phyloP scores from a whole-genome alignment of 2,113 vertebrate species.

The Odontesthes bonariensis region DNA sequence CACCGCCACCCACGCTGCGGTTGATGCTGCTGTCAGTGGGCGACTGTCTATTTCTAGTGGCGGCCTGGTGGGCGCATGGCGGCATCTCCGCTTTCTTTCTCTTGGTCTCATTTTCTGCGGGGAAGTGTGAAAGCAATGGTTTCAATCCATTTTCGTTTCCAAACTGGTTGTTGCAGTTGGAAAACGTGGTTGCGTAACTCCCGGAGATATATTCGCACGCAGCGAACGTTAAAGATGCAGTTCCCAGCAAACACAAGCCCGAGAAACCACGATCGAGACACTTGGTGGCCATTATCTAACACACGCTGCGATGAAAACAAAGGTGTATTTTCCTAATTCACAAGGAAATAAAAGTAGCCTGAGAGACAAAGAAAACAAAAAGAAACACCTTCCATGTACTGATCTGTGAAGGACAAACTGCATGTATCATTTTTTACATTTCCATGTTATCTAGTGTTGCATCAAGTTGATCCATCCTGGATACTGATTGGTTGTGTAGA shows the following conservation, averaged over 20 bases:
- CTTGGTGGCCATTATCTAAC: background rate
- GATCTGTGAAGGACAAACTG: too few species aligned
- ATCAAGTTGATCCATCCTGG: conserved; percentile 2
- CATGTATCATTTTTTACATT: background rate
- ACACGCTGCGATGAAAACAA: too few species aligned
- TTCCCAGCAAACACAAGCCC: background rate
- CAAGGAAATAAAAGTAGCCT: background rate
- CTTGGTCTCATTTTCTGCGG: conserved; percentile 38
- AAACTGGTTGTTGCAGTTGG: background rate
- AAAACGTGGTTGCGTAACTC: conserved; percentile 22
- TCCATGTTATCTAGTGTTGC: background rate
- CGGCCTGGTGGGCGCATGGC: conserved; percentile 65
- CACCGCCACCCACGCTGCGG: conserved; percentile 70
- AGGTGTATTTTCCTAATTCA: too few species aligned
- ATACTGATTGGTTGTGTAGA: background rate
- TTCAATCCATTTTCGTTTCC: conserved; percentile 1
- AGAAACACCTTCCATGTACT: background rate
- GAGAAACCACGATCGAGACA: background rate
- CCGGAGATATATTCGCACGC: background rate
- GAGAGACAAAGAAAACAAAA: background rate
- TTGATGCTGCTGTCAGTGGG: conserved; percentile 74
- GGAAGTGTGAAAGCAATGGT: conserved; percentile 45
- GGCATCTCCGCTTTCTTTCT: conserved; percentile 42
- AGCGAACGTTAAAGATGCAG: conserved; percentile 20
- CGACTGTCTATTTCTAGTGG: conserved; percentile 80